Base-by-base conservation (phyloP, 2,888 invertebrate species). In the Diploptera punctata region DNA sequence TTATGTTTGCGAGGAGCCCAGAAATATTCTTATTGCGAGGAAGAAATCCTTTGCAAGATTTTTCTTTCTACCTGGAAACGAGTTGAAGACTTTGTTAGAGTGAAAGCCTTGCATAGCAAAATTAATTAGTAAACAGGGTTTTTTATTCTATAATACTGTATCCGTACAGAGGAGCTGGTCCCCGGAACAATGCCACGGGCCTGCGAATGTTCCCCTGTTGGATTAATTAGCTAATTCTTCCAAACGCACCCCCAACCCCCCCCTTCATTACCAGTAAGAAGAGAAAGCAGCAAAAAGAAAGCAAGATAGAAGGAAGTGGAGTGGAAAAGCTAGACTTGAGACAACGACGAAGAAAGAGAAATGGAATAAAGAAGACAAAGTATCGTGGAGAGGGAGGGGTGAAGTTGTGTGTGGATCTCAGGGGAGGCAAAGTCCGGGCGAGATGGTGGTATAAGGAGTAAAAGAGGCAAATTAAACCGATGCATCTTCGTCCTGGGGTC, bases 161-260 rank as follows among this genome's bases (percentile, higher is more conserved):
- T 57, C 57, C 31, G 1, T 4, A 24, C 5, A 29, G 10, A 29
- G 29, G 31, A n/a, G 57, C 16, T 57, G 24, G 21, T 29, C n/a
- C 57, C 26, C n/a, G n/a, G n/a, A 65, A 47, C 26, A 65, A 47
- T 44, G 13, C 65, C 65, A 65, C 33, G 10, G 38, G 38, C 44
- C 47, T 38, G 26, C 44, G 65, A 47, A 47, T 65, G 26, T 65
- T 19, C 29, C 47, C 26, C 47, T 47, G 65, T 47, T 65, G 70
- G 72, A 74, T 74, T 74, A 74, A 74, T 74, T 74, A 74, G 72
- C 74, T 74, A 74, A 74, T 74, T 74, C 74, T 74, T 74, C 70
- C 67, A 65, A 65, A 47, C 47, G 44, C 26, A 21, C 21, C 65
- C 47, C 13, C 65, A 13, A 10, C 61, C 38, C 29, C 29, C 18